These are phyloP conservation scores for Ramazzottius varieornatus DNA, from an alignment of 2,888 invertebrate species.

Conservation along the genomic window DNA sequence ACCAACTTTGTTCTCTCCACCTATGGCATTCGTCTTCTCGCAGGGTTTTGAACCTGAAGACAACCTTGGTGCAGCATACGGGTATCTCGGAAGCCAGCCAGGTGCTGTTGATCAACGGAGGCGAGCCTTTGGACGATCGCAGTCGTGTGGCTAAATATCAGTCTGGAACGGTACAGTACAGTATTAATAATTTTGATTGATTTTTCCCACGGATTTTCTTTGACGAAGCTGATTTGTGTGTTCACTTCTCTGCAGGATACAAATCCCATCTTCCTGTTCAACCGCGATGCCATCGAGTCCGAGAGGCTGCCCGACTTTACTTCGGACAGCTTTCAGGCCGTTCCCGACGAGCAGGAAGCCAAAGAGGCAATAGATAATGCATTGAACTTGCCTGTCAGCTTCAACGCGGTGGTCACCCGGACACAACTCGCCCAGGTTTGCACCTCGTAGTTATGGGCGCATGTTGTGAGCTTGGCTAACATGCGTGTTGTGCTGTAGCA, in stretches of 20 bases:
- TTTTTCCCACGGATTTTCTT: not conserved
- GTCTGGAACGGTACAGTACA: not conserved
- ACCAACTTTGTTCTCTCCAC: not conserved
- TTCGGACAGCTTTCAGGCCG: not conserved
- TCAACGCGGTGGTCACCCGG: not conserved
- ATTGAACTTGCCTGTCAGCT: not conserved
- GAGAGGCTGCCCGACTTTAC: not conserved
- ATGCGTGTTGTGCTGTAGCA: not conserved
- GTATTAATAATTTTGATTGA: not conserved
- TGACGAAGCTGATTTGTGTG: not conserved
- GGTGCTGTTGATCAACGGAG: conserved; percentile 4
- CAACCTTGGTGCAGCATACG: not conserved
- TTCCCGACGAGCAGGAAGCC: not conserved
- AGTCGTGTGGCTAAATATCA: conserved; percentile 3
- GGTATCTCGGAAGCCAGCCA: conserved; percentile 1
- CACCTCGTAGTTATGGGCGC: too few species aligned
- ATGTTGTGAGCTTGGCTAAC: not conserved
- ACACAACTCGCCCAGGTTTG: not conserved
- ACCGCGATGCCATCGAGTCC: not conserved
- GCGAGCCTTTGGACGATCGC: not conserved
- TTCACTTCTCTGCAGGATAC: not conserved
- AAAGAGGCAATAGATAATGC: not conserved
- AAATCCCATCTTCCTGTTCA: conserved; percentile 5
- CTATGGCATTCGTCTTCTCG: not conserved
- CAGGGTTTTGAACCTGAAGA: not conserved